Base-by-base conservation (phyloP, 2,113 vertebrate species). In the Ranitomeya imitator region DNA sequence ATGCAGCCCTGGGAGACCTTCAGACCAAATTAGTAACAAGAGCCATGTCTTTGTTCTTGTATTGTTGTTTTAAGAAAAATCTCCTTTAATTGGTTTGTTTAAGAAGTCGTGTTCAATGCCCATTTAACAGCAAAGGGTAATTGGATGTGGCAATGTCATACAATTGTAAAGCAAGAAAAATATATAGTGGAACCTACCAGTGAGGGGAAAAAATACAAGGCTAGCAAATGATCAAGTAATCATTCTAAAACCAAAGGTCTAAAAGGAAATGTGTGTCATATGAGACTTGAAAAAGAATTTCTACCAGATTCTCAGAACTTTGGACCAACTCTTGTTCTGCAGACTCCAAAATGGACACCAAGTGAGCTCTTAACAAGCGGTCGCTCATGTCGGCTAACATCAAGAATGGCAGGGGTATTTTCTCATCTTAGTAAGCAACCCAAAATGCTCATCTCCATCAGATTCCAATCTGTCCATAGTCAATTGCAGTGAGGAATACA, bases 1-100 rank as follows among this genome's bases (percentile, higher is more conserved):
- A 67, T n/a, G 21, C 61, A 86, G 45, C 63, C 61, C 77, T 57
- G 19, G 16, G 77, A 71, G 86, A 80, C 86, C 86, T 87, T 87
- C 76, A 87, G 51, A 80, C 86, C 86, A 87, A 87, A 87, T 80
- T 87, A 87, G 82, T 87, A 82, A 69, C 77, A 87, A 55, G 45
- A 80, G n/a, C 86, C 52, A 80, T 52, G 79, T 19, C 65, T 81
- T 87, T 87, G 79, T 87, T 81, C 79, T 73, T 26, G 31, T 80
- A 87, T 73, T 63, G 76, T 63, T 87, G 63, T 81, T 87, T 87
- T 79, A 87, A 26, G 78, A 69, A 82, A 79, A 87, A 82, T 57
- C 61, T 81, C 15, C 18, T 74, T 87, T 87, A 87, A 87, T 87
- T 81, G 86, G 52, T 81, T 81, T 82, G 79, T 69, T 73, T 87